Percentiles rank a stretch among this genome's conserved stretches.
Evolutionary conservation across 2,888 invertebrate genomes (phyloP).

Genomic region (Ischnus inquisitorius): DNA sequence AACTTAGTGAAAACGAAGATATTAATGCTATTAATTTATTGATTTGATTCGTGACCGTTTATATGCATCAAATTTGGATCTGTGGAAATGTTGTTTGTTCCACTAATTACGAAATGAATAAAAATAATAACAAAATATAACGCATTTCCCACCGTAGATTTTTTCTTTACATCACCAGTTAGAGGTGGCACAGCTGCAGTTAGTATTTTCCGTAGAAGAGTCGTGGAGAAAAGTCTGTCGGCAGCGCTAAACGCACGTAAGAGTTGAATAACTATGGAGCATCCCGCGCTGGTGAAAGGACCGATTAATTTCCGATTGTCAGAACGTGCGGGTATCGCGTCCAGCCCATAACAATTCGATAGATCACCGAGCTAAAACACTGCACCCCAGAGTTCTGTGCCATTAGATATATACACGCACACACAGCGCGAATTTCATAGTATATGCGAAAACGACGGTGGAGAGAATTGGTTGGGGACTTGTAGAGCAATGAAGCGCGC

Average conservation of each 20-base stretch:
- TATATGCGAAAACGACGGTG: neutral
- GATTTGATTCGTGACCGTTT: neutral
- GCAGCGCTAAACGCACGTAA: neutral
- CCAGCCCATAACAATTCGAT: slow-evolving; percentile 64
- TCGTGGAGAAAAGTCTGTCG: neutral
- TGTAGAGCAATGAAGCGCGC: slow-evolving; percentile 45
- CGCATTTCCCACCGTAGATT: neutral
- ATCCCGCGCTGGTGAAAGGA: slow-evolving; percentile 10
- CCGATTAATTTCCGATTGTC: slow-evolving; percentile 67
- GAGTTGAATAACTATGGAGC: slow-evolving; percentile 47
- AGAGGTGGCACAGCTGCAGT: neutral
- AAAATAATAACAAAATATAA: neutral
- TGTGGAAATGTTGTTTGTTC: too few relatives aligned
- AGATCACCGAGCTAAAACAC: slow-evolving; percentile 59
- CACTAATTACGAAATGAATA: too few relatives aligned
- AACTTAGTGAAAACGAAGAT: neutral
- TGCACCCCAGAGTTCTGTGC: slow-evolving; percentile 43
- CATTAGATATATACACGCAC: slow-evolving; percentile 20
- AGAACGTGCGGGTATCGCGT: slow-evolving; percentile 55
- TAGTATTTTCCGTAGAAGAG: neutral
- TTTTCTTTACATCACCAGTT: neutral
- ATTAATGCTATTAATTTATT: too few relatives aligned
- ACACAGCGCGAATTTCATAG: too few relatives aligned
- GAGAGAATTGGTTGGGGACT: slow-evolving; percentile 40
- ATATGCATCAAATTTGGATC: too few relatives aligned